Evolutionary conservation across 2,113 vertebrate genomes (phyloP).

Genomic region (Miniopterus natalensis): DNA sequence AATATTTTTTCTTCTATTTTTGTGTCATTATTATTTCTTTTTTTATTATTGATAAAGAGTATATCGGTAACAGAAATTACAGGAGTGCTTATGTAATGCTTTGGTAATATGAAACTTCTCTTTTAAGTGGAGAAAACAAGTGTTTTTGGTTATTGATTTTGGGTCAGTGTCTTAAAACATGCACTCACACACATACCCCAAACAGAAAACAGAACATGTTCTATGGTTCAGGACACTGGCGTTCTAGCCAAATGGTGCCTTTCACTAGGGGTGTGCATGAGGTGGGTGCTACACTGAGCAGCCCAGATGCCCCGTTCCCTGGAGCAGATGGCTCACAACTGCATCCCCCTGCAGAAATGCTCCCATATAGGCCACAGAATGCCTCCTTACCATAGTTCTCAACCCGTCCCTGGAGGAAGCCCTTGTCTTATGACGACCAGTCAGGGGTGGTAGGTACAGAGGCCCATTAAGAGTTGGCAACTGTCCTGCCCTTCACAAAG

Average conservation of each 20-base stretch:
- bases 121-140: background rate
- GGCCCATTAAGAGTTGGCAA: background rate
- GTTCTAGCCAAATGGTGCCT: background rate
- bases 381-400: background rate
- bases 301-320: background rate
- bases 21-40: conserved; percentile 17
- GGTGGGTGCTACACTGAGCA: background rate
- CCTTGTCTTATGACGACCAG: no score
- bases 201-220: background rate
- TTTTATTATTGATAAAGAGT: conserved; percentile 18
- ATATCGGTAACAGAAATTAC: background rate
- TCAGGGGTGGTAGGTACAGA: background rate
- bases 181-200: background rate
- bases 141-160: background rate
- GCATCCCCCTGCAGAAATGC: background rate
- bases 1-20: conserved; percentile 9
- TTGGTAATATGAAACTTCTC: background rate
- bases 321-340: background rate
- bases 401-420: background rate
- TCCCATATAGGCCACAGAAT: background rate
- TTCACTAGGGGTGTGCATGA: background rate
- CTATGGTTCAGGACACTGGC: background rate
- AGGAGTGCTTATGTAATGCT: background rate
- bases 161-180: background rate
- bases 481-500: background rate